Evolutionary conservation across 2,888 invertebrate genomes (phyloP), one percentile per base, ranked within the genome.

Genomic region (Meteorus colon): DNA sequence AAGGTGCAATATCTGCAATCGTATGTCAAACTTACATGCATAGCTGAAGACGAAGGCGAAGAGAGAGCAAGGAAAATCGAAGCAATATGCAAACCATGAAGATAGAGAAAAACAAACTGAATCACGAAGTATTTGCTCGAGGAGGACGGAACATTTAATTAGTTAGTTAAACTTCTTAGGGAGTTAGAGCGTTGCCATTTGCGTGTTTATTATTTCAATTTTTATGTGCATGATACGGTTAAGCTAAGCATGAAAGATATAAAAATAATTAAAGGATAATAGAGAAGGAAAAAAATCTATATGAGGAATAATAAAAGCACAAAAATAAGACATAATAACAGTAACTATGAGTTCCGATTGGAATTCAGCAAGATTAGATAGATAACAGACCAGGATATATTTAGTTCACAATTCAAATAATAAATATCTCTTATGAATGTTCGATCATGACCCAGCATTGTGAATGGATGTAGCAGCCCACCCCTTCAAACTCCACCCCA

Each of bases 391-490:
- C 62, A 62, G 29, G 14, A 29, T 37, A 19, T 66, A 67, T 67
- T 45, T 45, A 45, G 45, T 67, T 29, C 16, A 16, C 27, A 29
- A 67, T 48, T 48, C 29, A 48, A 67, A 48, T 41, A 67, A 55
- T n/a, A 55, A 69, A 69, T 69, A 55, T 69, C 37, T 55, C 37
- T 69, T 31, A 59, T 69, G 55, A 69, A 69, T n/a, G 31, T 69
- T 69, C 51, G 59, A 59, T 55, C 55, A 55, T 69, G 29, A 69
- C 5, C 31, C 31, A 69, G n/a, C 5, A 45, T 41, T 19, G 19
- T 65, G 31, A 65, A 19, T n/a, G 65, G 27, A 66, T 41, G 37
- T 55, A 19, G 55, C 19, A 19, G n/a, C 19, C 55, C 55, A 24
- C 24, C 41, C 24, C 19, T 66, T 12, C 12, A 4, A 65, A 12